Base-by-base conservation (phyloP, 1,140 invertebrate species). In the Apocrypta bakeri region DNA sequence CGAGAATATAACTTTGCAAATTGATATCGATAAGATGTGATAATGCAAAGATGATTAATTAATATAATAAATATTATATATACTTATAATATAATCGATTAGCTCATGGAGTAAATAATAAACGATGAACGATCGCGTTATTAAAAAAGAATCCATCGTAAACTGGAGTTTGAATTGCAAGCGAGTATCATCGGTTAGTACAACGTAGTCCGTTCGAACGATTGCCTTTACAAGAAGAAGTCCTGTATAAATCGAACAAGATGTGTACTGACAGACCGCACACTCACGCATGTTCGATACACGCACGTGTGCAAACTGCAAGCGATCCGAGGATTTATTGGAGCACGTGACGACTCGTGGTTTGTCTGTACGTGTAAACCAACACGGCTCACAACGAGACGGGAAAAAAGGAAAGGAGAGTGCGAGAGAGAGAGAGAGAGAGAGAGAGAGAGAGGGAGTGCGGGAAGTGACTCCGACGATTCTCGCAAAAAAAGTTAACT, bases 331-430 rank as follows among this genome's bases (percentile, higher is more conserved):
- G 68, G 68, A 71, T 31, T 71, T 71, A 71, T 71, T n/a, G 68
- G 14, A 29, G 68, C 68, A 71, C 68, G 68, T 71, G 68, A 71
- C 31, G 68, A 37, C 68, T 71, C 68, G 68, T 17, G 27, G 68
- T 31, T 8, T 33, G 14, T 71, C 68, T 66, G 8, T 27, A 25
- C 64, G 64, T 56, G 48, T 29, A 66, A 66, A 21, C 68, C 29
- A 71, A 33, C 31, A 71, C 11, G 7, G 14, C 21, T 7, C 17
- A 14, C 12, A 37, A 17, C 68, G 31, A 71, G n/a, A 31, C 17
- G 12, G 63, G 9, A 8, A 29, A 27, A 66, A 66, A 24, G n/a
- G 63, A 66, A 24, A 66, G 63, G 1, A 24, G 8, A 69, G 24
- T 8, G 25, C 7, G 66, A 68, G 12, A 68, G 12, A 33, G 25